Base-by-base conservation (phyloP, 2,888 invertebrate genomes). In the Standfussiana lucernea region DNA sequence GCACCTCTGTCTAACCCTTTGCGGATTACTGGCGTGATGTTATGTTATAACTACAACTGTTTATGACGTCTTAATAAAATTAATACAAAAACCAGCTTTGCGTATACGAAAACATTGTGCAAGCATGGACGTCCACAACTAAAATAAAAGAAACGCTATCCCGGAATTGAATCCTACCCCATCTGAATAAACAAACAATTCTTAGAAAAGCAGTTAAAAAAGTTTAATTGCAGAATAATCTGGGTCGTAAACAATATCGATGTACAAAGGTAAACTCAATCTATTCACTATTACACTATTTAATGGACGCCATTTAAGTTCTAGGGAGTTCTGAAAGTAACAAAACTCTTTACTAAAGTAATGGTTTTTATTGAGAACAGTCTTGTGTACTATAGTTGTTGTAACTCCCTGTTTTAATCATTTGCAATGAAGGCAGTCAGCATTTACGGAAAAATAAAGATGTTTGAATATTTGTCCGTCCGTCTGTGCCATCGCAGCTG, bases 271-370 rank as follows among this genome's bases (percentile, higher is more conserved):
- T 71, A 47, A 85, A 82, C 40, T 75, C 75, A 56, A 73, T 40
- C 66, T 64, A 67, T 82, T 83, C 56, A 72, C 37, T 85, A n/a
- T n/a, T n/a, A n/a, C n/a, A n/a, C n/a, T 67, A 24, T 37, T 59
- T 45, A 82, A 72, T 72, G 28, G 37, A 64, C 18, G 50, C 53
- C 32, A 73, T 73, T 77, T 21, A 61, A 75, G 37, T 68, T 79
- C 71, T 40, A 62, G 61, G 3, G 21, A 76, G 59, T 73, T 53
- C 8, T 32, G 13, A 53, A 45, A n/a, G 47, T 42, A 62, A 50
- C n/a, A 37, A 10, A 67, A 42, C 21, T 71, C 61, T 75, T 56
- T 67, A 66, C 50, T 6, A 45, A n/a, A 35, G 21, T 45, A 37
- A 75, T 72, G 28, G 37, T 13, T 61, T 62, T 74, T n/a, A 71